phyloP scores from a whole-genome alignment of 2,888 invertebrate genomes.

The Hermodice carunculata region DNA sequence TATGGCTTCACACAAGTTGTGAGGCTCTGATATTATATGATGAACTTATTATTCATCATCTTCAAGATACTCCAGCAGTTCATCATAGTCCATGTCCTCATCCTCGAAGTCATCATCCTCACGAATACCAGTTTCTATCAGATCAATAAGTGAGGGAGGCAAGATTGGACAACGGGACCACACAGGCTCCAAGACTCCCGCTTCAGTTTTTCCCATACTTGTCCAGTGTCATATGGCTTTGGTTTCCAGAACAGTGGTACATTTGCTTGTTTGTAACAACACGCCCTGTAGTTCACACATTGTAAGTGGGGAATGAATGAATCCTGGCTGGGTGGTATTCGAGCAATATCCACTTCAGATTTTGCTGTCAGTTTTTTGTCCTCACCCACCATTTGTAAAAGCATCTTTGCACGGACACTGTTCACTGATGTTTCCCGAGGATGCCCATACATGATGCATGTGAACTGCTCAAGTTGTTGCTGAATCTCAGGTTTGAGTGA shows the following conservation, averaged over 20 bases:
- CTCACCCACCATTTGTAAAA: conserved; percentile 30
- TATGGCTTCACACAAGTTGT: no score
- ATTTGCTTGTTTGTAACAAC: conserved; percentile 7
- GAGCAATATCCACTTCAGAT: conserved; percentile 29
- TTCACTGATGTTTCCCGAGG: conserved; percentile 4
- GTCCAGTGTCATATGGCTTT: conserved; percentile 4
- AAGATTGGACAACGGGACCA: conserved; percentile 5
- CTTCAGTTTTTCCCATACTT: conserved; percentile 4
- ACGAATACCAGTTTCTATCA: conserved; percentile 2
- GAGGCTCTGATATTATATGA: no score
- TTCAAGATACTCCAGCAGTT: not conserved
- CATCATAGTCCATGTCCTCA: not conserved
- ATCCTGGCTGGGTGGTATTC: conserved; percentile 20
- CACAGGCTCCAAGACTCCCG: conserved; percentile 11
- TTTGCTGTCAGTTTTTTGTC: conserved; percentile 20
- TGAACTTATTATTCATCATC: no score
- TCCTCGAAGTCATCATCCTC: conserved; percentile 3
- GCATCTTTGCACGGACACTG: conserved; percentile 10
- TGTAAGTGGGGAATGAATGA: conserved; percentile 14
- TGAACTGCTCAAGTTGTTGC: not conserved
- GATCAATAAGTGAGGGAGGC: conserved; percentile 13
- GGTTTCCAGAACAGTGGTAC: not conserved
- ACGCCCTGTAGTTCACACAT: conserved; percentile 15
- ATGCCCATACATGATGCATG: conserved; percentile 21
- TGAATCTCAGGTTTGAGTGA: not conserved